These are phyloP conservation scores for Panulirus ornatus DNA, from an alignment of 1,140 invertebrate species.

Conservation along the genomic window DNA sequence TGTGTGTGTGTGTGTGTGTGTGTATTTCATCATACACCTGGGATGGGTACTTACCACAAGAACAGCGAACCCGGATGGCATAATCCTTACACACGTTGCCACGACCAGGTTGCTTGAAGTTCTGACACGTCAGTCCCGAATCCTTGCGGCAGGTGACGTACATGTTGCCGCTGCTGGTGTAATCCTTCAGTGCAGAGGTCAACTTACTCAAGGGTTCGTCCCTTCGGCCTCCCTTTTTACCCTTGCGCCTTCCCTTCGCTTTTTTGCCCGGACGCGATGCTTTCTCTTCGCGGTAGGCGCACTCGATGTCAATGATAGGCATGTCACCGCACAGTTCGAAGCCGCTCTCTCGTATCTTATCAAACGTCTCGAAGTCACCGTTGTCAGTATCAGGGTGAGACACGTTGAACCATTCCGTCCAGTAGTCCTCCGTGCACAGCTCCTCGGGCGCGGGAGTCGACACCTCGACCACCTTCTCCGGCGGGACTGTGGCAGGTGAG, in stretches of 20 bases:
- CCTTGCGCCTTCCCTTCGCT: slow-evolving; percentile 28
- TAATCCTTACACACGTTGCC: slow-evolving; percentile 78
- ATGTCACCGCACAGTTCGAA: slow-evolving; percentile 74
- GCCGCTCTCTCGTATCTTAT: slow-evolving; percentile 72
- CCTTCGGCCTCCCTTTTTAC: slow-evolving; percentile 47
- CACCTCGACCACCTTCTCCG: too few relatives aligned
- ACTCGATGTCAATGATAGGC: slow-evolving; percentile 76
- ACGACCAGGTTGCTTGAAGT: slow-evolving; percentile 50
- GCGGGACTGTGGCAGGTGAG: too few relatives aligned
- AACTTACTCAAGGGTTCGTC: slow-evolving; percentile 22
- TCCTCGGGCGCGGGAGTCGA: background rate
- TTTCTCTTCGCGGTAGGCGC: slow-evolving; percentile 70
- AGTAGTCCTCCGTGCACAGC: slow-evolving; percentile 67
- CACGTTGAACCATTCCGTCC: slow-evolving; percentile 75
- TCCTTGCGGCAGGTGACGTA: slow-evolving; percentile 75
- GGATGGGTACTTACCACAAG: slow-evolving; percentile 76
- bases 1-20: too few relatives aligned
- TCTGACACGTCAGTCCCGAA: slow-evolving; percentile 64
- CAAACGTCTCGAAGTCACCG: slow-evolving; percentile 76
- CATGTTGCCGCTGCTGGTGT: slow-evolving; percentile 55
- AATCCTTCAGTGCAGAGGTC: slow-evolving; percentile 30
- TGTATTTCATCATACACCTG: too few relatives aligned
- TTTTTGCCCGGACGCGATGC: background rate
- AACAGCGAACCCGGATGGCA: slow-evolving; percentile 78
- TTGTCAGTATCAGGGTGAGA: slow-evolving; percentile 59